Percentiles rank a stretch among this genome's conserved stretches.
Conservation (phyloP, 2,888 invertebrate genomes). For the Nomada lathburiana region DNA sequence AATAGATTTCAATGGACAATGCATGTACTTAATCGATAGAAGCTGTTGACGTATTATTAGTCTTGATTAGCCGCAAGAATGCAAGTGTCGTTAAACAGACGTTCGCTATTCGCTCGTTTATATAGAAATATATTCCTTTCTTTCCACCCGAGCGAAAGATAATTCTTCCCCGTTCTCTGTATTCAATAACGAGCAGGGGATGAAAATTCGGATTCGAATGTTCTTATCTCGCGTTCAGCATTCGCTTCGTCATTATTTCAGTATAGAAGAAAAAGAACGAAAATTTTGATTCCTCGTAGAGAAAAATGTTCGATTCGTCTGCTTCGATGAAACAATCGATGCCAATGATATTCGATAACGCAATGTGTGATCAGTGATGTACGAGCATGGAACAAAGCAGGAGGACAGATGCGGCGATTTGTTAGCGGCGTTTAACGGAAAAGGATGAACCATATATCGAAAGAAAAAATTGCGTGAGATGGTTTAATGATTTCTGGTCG, state of each 20-base stretch:
- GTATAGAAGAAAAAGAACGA: too few species aligned
- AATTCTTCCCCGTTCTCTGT: neutral
- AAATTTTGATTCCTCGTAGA: too few species aligned
- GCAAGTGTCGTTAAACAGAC: conserved; percentile 9
- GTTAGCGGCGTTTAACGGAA: conserved; percentile 25
- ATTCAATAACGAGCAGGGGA: too few species aligned
- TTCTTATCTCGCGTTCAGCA: too few species aligned
- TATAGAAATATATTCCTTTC: neutral
- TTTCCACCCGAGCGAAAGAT: neutral
- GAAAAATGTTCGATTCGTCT: too few species aligned
- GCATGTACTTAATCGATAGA: conserved; percentile 44
- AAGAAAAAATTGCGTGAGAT: conserved; percentile 5
- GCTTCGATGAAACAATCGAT: too few species aligned
- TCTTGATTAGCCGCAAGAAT: conserved; percentile 59
- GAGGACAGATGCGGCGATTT: conserved; percentile 29
- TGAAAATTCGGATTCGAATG: too few species aligned
- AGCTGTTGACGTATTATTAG: conserved; percentile 56
- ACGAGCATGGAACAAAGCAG: conserved; percentile 47
- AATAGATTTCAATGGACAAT: conserved; percentile 52
- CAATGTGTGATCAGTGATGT: conserved; percentile 32
- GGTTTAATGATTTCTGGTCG: conserved; percentile 18
- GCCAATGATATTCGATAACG: neutral
- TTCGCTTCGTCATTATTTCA: too few species aligned
- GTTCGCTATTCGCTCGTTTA: neutral
- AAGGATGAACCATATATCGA: conserved; percentile 44